Evolutionary conservation across 2,888 invertebrate genomes (phyloP).

Genomic region (Apoda limacodes): DNA sequence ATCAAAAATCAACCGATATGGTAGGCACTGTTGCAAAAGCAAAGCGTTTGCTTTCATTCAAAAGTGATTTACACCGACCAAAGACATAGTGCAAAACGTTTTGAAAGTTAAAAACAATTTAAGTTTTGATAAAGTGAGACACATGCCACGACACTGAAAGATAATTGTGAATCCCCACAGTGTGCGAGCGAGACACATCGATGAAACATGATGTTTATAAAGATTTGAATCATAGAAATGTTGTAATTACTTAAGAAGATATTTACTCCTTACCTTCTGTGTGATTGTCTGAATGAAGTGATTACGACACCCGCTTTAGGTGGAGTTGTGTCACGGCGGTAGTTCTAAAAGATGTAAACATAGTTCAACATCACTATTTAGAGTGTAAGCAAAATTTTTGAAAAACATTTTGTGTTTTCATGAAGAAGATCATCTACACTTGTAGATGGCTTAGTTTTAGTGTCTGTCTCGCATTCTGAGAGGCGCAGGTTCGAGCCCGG

Average conservation of each 20-base stretch:
- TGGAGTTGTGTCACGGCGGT: slow-evolving; percentile 58
- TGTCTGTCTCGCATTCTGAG: no score
- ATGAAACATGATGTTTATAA: slow-evolving; percentile 20
- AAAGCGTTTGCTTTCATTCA: no score
- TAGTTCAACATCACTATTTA: not conserved
- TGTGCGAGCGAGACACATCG: slow-evolving; percentile 29
- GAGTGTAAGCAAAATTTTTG: no score
- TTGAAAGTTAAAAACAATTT: no score
- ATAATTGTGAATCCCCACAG: slow-evolving; percentile 35
- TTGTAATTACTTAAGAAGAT: slow-evolving; percentile 10
- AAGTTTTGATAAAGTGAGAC: slow-evolving; percentile 16
- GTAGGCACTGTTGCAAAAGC: no score
- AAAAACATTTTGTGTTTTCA: no score
- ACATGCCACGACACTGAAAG: slow-evolving; percentile 53
- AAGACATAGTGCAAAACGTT: no score
- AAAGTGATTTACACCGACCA: no score
- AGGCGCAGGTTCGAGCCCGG: no score
- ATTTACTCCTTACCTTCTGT: slow-evolving; percentile 76
- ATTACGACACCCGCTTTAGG: slow-evolving; percentile 90
- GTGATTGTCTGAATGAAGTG: slow-evolving; percentile 89
- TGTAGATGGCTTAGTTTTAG: no score
- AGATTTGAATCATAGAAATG: slow-evolving; percentile 22
- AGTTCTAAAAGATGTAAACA: slow-evolving; percentile 37
- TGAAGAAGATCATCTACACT: no score
- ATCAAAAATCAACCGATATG: no score